Base-by-base conservation (phyloP, 2,888 invertebrate genomes). In the Polymixis lichenea region DNA sequence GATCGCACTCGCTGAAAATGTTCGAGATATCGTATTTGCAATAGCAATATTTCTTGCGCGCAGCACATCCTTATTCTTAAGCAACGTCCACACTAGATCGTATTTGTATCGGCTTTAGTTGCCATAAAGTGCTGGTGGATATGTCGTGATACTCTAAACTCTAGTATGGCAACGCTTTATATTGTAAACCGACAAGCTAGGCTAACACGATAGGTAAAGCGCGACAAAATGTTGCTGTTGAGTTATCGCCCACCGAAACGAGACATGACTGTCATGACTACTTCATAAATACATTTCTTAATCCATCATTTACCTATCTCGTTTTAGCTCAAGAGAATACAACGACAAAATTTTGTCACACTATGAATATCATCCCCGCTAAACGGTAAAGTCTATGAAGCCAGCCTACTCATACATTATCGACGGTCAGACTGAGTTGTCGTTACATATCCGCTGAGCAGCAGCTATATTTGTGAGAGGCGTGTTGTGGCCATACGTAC, bases 401-500 rank as follows among this genome's bases (percentile, higher is more conserved):
- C 19, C 51, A 67, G n/a, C 58, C n/a, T 67, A 53, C 43, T 77
- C 25, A 32, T 55, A 15, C 25, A 28, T 25, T n/a, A 66, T 75
- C 78, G 83, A 76, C 72, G 80, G 77, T 78, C 49, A 77, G 76
- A 72, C 46, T 58, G 49, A 28, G 68, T 6, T 46, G 62, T 51
- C 56, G 64, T 62, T 56, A 46, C 51, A 65, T 67, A 19, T 69
- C 86, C 72, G 77, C 80, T 76, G 56, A 58, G 46, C 62, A 60
- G 49, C 66, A 75, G 84, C 84, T 85, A 85, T 77, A 86, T 83
- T 86, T 77, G 84, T 85, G 85, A 86, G 86, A 86, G 84, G 53
- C 56, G 60, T 55, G 38, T 43, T 22, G 25, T 46, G 61, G 49
- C 62, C 75, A 25, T 22, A 62, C 32, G 58, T 75, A 62, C 75